Evolutionary conservation across 1,140 invertebrate genomes (phyloP).

Genomic region (Zophobas morio): DNA sequence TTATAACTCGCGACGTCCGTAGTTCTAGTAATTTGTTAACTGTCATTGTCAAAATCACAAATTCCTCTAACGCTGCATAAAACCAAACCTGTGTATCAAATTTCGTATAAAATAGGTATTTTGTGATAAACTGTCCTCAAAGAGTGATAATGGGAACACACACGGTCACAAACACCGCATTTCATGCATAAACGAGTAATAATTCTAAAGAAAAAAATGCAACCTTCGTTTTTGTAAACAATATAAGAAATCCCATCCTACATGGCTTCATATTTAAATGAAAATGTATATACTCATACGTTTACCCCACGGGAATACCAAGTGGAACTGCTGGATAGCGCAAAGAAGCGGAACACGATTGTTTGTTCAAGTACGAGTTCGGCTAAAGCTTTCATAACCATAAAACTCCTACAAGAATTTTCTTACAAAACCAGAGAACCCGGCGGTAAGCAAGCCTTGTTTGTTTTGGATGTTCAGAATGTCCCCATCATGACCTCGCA

Average conservation of each 20-base stretch:
- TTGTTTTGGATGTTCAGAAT: slow-evolving; percentile 66
- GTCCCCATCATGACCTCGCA: slow-evolving; percentile 72
- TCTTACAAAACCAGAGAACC: slow-evolving; percentile 71
- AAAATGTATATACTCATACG: slow-evolving; percentile 78
- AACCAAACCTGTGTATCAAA: neutral
- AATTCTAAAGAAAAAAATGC: slow-evolving; percentile 4
- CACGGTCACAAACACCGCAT: no score
- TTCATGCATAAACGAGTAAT: neutral
- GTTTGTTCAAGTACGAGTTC: slow-evolving; percentile 85
- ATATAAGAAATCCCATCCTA: neutral
- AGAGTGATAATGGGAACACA: neutral
- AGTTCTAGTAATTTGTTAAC: neutral
- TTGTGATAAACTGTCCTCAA: neutral
- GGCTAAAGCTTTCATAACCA: slow-evolving; percentile 90
- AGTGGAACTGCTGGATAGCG: slow-evolving; percentile 86
- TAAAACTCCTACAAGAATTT: slow-evolving; percentile 88
- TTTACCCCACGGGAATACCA: slow-evolving; percentile 85
- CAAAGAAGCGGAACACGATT: slow-evolving; percentile 86
- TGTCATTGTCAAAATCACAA: slow-evolving; percentile 1
- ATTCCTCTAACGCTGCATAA: neutral
- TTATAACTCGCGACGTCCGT: no score
- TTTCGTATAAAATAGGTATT: neutral
- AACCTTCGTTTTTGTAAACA: slow-evolving; percentile 9
- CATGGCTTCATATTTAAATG: slow-evolving; percentile 75
- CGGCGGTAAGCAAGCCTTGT: slow-evolving; percentile 62